These are phyloP conservation scores for Taeniopygia guttata DNA, from an alignment of 2,797 vertebrate genomes.

Conservation along the genomic window DNA sequence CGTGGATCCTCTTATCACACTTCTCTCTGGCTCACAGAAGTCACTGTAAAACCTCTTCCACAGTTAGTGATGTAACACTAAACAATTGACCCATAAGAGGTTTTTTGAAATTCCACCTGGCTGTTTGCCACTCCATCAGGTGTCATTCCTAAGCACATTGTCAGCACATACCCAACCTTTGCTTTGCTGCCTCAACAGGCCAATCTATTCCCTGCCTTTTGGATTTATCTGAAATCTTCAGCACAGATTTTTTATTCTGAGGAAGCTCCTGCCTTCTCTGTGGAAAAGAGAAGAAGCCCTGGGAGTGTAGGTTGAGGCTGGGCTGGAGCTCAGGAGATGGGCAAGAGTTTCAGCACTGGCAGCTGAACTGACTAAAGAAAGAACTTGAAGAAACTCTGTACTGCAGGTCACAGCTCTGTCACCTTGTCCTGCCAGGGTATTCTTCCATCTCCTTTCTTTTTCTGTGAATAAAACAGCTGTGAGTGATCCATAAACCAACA, in stretches of 20 bases:
- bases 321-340: neutral
- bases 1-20: neutral
- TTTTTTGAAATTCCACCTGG: neutral
- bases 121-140: neutral
- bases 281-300: neutral
- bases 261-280: neutral
- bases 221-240: neutral
- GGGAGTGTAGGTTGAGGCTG: neutral
- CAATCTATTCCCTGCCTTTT: neutral
- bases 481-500: neutral
- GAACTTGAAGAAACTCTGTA: neutral
- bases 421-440: neutral
- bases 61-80: neutral
- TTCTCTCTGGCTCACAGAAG: neutral
- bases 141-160: neutral
- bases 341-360: neutral
- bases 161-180: neutral
- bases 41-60: neutral
- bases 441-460: neutral
- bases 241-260: neutral
- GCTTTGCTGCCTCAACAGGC: neutral
- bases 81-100: neutral
- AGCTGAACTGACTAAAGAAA: neutral
- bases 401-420: neutral
- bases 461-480: neutral